Evolutionary conservation across 1,140 invertebrate genomes (phyloP).

Genomic region (Andrena cerasifolii): DNA sequence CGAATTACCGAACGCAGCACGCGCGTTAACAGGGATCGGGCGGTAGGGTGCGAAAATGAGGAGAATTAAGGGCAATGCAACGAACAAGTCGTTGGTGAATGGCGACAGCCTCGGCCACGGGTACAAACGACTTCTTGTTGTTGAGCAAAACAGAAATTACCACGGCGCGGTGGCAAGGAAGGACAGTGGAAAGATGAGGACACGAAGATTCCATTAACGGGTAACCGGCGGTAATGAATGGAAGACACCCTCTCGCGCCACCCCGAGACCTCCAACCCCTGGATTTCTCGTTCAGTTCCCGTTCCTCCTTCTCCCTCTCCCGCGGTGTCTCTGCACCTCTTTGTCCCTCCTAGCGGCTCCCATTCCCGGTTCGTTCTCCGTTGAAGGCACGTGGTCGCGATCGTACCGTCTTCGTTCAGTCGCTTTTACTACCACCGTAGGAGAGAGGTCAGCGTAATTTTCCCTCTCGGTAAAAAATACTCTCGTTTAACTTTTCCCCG

Average conservation of each 20-base stretch:
- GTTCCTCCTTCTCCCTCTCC: constrained; percentile 32
- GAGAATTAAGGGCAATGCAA: constrained; percentile 48
- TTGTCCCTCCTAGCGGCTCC: constrained; percentile 2
- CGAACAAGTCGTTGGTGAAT: constrained; percentile 60
- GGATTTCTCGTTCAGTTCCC: constrained; percentile 59
- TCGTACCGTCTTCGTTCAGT: constrained; percentile 39
- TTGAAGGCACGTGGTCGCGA: constrained; percentile 45
- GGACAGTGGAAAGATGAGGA: constrained; percentile 77
- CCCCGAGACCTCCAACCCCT: constrained; percentile 58
- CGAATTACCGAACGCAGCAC: background rate
- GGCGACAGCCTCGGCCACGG: constrained; percentile 40
- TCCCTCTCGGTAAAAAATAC: constrained; percentile 79
- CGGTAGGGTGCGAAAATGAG: constrained; percentile 12
- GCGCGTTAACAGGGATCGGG: background rate
- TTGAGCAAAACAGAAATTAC: constrained; percentile 76
- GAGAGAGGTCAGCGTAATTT: constrained; percentile 75
- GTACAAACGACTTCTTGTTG: constrained; percentile 75
- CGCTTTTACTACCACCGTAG: constrained; percentile 60
- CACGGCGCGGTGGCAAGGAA: constrained; percentile 64
- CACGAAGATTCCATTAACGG: constrained; percentile 81
- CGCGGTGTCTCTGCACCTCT: constrained; percentile 15
- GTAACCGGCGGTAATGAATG: constrained; percentile 80
- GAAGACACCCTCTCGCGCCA: constrained; percentile 71
- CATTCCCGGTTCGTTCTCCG: constrained; percentile 17
- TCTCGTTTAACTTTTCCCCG: constrained; percentile 80